A percentile compares a stretch with the other conserved stretches of the same genome.
These are phyloP conservation scores for Sinocyclocheilus anophthalmus DNA, from an alignment of 2,113 vertebrate species.

Conservation along the genomic window DNA sequence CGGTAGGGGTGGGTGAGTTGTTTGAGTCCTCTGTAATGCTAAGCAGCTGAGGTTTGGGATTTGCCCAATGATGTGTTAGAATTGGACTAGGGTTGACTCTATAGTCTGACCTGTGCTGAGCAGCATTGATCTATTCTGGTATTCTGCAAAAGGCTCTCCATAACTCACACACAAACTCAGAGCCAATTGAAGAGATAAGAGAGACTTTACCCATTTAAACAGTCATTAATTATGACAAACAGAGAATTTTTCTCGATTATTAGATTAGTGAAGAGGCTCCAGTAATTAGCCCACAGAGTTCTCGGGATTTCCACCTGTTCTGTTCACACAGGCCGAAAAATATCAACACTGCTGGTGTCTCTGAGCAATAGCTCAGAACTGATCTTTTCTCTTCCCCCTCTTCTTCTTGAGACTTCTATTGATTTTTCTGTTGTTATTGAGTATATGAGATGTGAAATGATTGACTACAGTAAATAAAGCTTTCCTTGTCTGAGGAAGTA, in stretches of 20 bases:
- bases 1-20: background rate
- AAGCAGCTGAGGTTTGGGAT: conserved; percentile 30
- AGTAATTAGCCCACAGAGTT: conserved; percentile 50
- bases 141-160: background rate
- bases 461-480: conserved; percentile 46
- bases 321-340: conserved; percentile 18
- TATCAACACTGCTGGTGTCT: background rate
- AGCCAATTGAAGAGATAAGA: conserved; percentile 7
- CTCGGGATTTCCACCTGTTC: conserved; percentile 43
- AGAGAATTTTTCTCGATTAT: conserved; percentile 49
- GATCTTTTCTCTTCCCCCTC: background rate
- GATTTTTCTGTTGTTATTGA: conserved; percentile 26
- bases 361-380: conserved; percentile 3
- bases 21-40: conserved; percentile 17
- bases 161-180: background rate
- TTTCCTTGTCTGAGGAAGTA: conserved; percentile 32
- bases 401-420: conserved; percentile 7
- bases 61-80: conserved; percentile 23
- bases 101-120: conserved; percentile 10
- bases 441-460: conserved; percentile 37
- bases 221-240: conserved; percentile 41
- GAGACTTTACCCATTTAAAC: background rate
- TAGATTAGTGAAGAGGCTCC: conserved; percentile 54
- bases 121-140: conserved; percentile 18
- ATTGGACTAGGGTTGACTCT: conserved; percentile 17